Conservation (phyloP, 2,888 invertebrate genomes). For the Odontothrips loti region DNA sequence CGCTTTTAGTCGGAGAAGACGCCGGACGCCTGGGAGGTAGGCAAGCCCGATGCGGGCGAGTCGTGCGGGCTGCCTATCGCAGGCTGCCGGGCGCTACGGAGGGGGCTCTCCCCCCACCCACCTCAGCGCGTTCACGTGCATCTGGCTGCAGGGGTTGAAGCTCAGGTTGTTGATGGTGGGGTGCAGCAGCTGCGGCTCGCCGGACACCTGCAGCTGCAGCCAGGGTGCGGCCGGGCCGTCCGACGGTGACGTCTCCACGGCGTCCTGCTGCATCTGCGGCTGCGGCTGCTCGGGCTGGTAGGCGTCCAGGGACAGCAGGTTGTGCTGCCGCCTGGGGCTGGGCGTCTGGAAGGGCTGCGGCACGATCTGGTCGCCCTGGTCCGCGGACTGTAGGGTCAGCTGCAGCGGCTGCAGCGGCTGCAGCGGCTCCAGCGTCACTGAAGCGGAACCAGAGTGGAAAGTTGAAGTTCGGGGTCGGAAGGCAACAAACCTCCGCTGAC, state of each 20-base stretch:
- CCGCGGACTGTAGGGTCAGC: background rate
- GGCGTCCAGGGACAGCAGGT: slow-evolving; percentile 24
- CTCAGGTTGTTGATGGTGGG: slow-evolving; percentile 47
- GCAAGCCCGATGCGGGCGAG: too few relatives aligned
- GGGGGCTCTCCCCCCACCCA: background rate
- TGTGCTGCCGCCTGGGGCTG: slow-evolving; percentile 6
- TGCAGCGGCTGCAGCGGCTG: background rate
- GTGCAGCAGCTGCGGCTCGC: slow-evolving; percentile 40
- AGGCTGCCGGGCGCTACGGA: too few relatives aligned
- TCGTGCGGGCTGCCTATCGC: too few relatives aligned
- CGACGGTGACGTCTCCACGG: background rate
- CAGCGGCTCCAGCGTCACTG: background rate
- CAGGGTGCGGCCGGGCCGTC: slow-evolving; percentile 39
- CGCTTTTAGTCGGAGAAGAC: too few relatives aligned
- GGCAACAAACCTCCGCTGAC: too few relatives aligned
- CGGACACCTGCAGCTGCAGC: slow-evolving; percentile 44
- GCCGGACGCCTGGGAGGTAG: too few relatives aligned
- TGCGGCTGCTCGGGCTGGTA: slow-evolving; percentile 32
- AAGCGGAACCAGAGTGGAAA: too few relatives aligned
- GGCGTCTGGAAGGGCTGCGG: slow-evolving; percentile 18
- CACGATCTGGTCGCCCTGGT: background rate
- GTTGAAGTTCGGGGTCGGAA: too few relatives aligned
- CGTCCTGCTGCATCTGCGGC: slow-evolving; percentile 41
- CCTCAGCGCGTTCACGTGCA: slow-evolving; percentile 22
- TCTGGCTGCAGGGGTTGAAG: slow-evolving; percentile 39